Base-by-base conservation (phyloP, 2,113 vertebrate species). In the Pogona vitticeps region DNA sequence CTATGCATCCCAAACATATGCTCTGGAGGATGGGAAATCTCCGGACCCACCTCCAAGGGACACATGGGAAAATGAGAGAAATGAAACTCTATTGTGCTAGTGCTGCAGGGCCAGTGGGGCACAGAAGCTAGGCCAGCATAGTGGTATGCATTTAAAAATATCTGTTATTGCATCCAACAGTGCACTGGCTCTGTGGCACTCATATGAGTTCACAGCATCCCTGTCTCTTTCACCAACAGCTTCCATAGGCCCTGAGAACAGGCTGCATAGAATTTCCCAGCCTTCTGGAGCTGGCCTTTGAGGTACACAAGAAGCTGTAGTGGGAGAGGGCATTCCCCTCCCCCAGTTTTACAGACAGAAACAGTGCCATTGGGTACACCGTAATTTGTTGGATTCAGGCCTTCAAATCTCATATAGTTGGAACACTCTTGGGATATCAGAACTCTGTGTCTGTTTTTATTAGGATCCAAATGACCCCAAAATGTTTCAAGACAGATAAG, bases 381-480 rank as follows among this genome's bases (percentile, higher is more conserved):
- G n/a, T n/a, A n/a, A 23, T 31, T 26, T 31, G 31, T 31, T 26
- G 13, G 26, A 68, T 68, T 26, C 65, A 31, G 65, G 23, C 3
- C 40, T 5, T 72, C n/a, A 1, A 36, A 42, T 76, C 77, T 58
- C 38, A 3, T 28, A 28, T 31, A 75, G 68, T 80, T 71, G 21
- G 36, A 23, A 88, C 83, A 9, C 75, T 71, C 58, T 2, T 1
- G 0, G 20, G 85, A 46, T 9, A 86, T 67, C 12, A 78, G 26
- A 68, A 75, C 1, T 80, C 6, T 7, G 21, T 77, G 28, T 67
- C 1, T 23, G 83, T 87, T 77, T 76, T 59, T 17, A 40, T 2
- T 28, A 82, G 82, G 78, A 82, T n/a, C 86, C 71, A 65, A 86
- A 20, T 46, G 18, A 36, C 38, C 63, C 40, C 83, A 84, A 76